Evolutionary conservation across 2,797 vertebrate species (phyloP).

Genomic region (Brachyrhaphis roseni): DNA sequence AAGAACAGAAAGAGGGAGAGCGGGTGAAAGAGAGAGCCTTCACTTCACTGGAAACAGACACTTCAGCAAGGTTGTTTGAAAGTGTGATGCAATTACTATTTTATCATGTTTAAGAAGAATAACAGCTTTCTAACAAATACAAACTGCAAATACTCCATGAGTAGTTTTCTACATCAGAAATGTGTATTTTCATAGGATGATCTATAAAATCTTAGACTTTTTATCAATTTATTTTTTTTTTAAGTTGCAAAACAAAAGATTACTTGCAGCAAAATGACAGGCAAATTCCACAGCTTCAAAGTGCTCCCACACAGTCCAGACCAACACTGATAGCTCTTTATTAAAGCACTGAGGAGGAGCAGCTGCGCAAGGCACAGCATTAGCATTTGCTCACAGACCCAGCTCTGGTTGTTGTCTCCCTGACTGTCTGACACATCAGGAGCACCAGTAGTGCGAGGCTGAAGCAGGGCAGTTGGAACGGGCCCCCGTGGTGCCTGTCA

Average conservation of each 20-base stretch:
- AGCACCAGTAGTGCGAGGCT: constrained; percentile 54
- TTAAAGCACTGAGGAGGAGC: constrained; percentile 53
- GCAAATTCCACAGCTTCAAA: constrained; percentile 28
- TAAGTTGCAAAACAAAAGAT: constrained; percentile 27
- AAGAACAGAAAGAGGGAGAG: constrained; percentile 28
- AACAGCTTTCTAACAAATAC: neutral
- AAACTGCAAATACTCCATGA: neutral
- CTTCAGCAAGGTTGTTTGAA: constrained; percentile 29
- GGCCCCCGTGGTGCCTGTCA: constrained; percentile 82
- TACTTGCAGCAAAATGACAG: constrained; percentile 12
- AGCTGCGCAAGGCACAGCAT: constrained; percentile 54
- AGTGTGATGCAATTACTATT: constrained; percentile 18
- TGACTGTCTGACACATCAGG: constrained; percentile 76
- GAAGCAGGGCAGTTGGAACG: constrained; percentile 66
- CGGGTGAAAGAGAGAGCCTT: constrained; percentile 38
- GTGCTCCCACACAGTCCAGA: constrained; percentile 19
- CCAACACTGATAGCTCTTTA: constrained; percentile 55
- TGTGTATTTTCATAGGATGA: neutral
- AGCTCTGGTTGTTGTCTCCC: constrained; percentile 65
- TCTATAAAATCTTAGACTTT: constrained; percentile 3
- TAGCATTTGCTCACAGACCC: constrained; percentile 70
- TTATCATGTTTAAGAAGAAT: constrained; percentile 4
- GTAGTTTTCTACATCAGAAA: neutral
- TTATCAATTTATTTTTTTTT: neutral
- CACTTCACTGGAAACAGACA: constrained; percentile 42